phyloP scores from a whole-genome alignment of 2,797 vertebrate species.

The Malurus splendens region DNA sequence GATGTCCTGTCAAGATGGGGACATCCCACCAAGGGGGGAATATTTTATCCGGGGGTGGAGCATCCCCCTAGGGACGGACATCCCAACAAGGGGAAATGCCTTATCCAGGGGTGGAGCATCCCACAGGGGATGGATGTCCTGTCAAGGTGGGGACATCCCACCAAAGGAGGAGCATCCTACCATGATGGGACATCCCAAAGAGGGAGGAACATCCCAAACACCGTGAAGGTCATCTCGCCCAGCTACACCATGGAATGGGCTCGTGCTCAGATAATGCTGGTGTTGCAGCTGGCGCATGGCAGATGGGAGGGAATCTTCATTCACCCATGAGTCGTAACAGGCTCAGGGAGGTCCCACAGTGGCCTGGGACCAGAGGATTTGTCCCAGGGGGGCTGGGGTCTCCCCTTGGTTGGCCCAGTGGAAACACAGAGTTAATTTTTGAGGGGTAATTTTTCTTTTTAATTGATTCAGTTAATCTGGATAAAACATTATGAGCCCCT shows the following conservation, averaged over 20 bases:
- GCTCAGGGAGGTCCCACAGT: not conserved
- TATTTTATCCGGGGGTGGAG: not conserved
- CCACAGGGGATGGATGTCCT: not conserved
- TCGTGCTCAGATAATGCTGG: not conserved
- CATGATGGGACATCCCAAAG: not conserved
- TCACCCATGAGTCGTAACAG: rapidly evolving
- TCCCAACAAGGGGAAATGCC: not conserved
- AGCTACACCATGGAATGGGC: not conserved
- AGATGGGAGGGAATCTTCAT: not conserved
- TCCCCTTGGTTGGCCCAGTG: not conserved
- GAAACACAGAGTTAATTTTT: not conserved
- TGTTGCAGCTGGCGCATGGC: not conserved
- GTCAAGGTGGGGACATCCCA: not conserved
- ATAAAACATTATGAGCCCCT: not conserved
- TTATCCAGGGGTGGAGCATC: not conserved
- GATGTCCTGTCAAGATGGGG: not conserved
- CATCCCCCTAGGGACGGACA: not conserved
- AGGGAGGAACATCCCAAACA: not conserved
- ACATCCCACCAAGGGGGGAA: too few species aligned
- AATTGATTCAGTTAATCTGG: not conserved
- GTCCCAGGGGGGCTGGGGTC: not conserved
- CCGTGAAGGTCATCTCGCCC: not conserved
- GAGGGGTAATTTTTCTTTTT: not conserved
- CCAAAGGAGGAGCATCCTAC: not conserved
- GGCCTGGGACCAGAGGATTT: not conserved